Base-by-base conservation (phyloP, 1,140 invertebrate species). In the Tetraneura akinire region DNA sequence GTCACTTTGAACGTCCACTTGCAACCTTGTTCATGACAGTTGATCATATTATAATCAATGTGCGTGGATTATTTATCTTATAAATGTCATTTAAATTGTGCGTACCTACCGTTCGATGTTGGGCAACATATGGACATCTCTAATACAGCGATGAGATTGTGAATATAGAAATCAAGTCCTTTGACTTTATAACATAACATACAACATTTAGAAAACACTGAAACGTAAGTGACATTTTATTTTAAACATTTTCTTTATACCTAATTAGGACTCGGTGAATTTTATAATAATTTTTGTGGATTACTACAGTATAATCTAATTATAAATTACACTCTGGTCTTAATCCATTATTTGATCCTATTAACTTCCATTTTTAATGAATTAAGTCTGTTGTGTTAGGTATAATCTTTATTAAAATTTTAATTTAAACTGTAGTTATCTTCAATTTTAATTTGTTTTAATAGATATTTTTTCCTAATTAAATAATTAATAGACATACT, bases 271-370 rank as follows among this genome's bases (percentile, higher is more conserved):
- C n/a, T n/a, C n/a, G n/a, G n/a, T n/a, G n/a, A n/a, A n/a, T n/a
- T 45, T 71, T 71, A 26, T 23, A 16, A 18, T 70, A 21, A 16
- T 70, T 26, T 49, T 47, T 18, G 45, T 37, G 32, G 32, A 37
- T 3, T 37, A 8, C 32, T 26, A 2, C 1, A 68, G 37, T 47
- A 2, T 70, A 70, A 70, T 70, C 23, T 26, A 16, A 49, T 37
- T 37, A 37, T n/a, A n/a, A n/a, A n/a, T 70, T 70, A 70, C 8
- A 26, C 45, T 23, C 14, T 9, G 23, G 23, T 18, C 42, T 45
- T 23, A 68, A 68, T 37, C n/a, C 14, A n/a, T 70, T 49, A 49
- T 71, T 71, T 70, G 29, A 70, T 70, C 66, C 64, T 45, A 66
- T 66, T n/a, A 66, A 8, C 11, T 62, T 62, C 29, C 32, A 13